Percentiles rank a stretch among this genome's conserved stretches.
phyloP scores from a whole-genome alignment of 2,888 invertebrate species.

The Mythimna vitellina region DNA sequence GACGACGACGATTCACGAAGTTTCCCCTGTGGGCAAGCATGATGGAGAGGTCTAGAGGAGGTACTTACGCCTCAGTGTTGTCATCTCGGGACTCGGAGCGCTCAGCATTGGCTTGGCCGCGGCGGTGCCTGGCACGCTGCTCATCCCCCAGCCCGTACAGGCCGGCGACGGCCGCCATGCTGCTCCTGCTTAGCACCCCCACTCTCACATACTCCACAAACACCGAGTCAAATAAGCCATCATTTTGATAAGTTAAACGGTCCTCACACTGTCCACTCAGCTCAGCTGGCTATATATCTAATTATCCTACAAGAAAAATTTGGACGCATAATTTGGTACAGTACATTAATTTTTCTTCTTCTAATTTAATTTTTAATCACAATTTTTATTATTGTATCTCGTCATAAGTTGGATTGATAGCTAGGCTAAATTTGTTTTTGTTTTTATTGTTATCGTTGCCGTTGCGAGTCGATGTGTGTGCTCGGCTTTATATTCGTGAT shows the following conservation, averaged over 20 bases:
- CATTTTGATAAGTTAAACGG: conserved; percentile 43
- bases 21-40: not conserved
- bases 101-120: conserved; percentile 92
- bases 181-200: conserved; percentile 67
- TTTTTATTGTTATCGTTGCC: conserved; percentile 64
- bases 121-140: conserved; percentile 89
- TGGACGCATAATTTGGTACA: conserved; percentile 88
- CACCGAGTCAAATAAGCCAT: conserved; percentile 61
- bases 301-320: conserved; percentile 81
- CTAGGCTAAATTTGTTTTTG: conserved; percentile 67
- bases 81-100: conserved; percentile 92
- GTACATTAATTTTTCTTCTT: conserved; percentile 73
- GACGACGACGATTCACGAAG: not conserved
- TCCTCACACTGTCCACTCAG: conserved; percentile 59
- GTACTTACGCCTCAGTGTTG: conserved; percentile 91
- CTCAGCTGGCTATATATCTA: conserved; percentile 61
- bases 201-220: conserved; percentile 67
- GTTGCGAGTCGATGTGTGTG: conserved; percentile 40
- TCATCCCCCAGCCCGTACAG: conserved; percentile 95
- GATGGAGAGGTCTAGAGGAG: not conserved
- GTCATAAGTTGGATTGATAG: conserved; percentile 79
- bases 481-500: conserved; percentile 39
- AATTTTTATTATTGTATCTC: conserved; percentile 86
- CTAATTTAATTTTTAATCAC: conserved; percentile 78
- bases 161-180: conserved; percentile 95